Evolutionary conservation across 64 coral and sea anemone genomes (phyloP).

Genomic region (Catalaphyllia jardinei): DNA sequence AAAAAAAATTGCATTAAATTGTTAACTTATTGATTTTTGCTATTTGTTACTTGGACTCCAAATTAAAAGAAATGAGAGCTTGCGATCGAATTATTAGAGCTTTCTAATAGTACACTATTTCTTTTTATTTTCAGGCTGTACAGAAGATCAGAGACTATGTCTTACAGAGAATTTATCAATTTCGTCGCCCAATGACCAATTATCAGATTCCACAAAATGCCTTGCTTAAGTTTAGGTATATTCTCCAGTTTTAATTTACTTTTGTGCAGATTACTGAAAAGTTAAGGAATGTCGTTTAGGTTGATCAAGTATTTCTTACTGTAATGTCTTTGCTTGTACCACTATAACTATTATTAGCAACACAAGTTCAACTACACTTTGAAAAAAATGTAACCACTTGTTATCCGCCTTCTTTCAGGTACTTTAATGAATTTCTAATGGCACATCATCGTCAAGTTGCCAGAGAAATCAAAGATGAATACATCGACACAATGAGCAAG

Average conservation of each 20-base stretch:
- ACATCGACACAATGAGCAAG: slow-evolving; percentile 97
- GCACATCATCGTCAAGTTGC: slow-evolving; percentile 96
- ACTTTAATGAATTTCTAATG: slow-evolving; percentile 98
- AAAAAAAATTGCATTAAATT: too few relatives aligned
- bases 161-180: slow-evolving; percentile 89
- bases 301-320: too few relatives aligned
- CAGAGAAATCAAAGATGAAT: slow-evolving; percentile 92
- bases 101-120: background rate
- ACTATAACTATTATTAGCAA: too few relatives aligned
- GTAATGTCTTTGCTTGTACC: too few relatives aligned
- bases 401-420: slow-evolving; percentile 42
- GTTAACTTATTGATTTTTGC: too few relatives aligned
- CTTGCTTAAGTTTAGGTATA: slow-evolving; percentile 85
- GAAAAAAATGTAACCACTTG: too few relatives aligned
- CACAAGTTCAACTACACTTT: too few relatives aligned
- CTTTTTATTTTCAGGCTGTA: slow-evolving; percentile 74
- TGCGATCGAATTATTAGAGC: background rate
- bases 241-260: background rate
- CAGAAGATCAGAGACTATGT: slow-evolving; percentile 94
- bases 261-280: background rate
- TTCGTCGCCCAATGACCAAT: slow-evolving; percentile 94
- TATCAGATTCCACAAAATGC: slow-evolving; percentile 99
- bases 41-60: too few relatives aligned
- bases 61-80: too few relatives aligned
- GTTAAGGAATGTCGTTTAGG: too few relatives aligned